Conservation (phyloP, 2,797 vertebrate genomes). For the Hirundo rustica region DNA sequence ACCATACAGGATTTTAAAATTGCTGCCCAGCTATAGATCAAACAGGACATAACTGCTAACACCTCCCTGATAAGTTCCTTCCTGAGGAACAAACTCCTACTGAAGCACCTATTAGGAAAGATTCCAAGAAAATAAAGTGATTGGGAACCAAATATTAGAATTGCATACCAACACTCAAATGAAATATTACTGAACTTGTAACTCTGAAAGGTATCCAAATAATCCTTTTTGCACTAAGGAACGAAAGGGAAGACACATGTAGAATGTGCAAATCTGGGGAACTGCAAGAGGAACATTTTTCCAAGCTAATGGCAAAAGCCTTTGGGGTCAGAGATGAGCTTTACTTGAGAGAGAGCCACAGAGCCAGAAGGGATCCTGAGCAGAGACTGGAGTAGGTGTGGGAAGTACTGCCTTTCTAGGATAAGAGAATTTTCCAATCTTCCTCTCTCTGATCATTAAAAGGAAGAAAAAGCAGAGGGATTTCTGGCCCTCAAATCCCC, state of each 20-base stretch:
- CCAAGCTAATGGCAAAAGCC: background rate
- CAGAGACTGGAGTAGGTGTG: background rate
- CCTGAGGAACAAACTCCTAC: background rate
- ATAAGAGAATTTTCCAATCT: background rate
- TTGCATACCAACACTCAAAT: background rate
- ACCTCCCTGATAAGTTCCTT: background rate
- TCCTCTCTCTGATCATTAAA: background rate
- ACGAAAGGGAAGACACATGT: fast-evolving
- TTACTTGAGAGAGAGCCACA: background rate
- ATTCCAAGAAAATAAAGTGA: background rate
- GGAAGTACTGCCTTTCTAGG: background rate
- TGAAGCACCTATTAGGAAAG: background rate
- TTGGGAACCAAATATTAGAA: background rate
- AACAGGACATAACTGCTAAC: background rate
- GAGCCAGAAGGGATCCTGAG: background rate
- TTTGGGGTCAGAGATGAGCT: background rate
- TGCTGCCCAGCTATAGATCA: background rate
- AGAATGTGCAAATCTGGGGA: background rate
- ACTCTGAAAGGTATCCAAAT: background rate
- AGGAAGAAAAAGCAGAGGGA: background rate
- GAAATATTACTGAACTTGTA: background rate
- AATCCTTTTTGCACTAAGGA: background rate
- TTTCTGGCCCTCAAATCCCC: background rate
- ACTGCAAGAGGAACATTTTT: background rate
- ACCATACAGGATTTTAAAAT: background rate